Percentiles rank a stretch among this genome's conserved stretches.
phyloP scores from a whole-genome alignment of 2,113 vertebrate species.

The Irena cyanogastra region DNA sequence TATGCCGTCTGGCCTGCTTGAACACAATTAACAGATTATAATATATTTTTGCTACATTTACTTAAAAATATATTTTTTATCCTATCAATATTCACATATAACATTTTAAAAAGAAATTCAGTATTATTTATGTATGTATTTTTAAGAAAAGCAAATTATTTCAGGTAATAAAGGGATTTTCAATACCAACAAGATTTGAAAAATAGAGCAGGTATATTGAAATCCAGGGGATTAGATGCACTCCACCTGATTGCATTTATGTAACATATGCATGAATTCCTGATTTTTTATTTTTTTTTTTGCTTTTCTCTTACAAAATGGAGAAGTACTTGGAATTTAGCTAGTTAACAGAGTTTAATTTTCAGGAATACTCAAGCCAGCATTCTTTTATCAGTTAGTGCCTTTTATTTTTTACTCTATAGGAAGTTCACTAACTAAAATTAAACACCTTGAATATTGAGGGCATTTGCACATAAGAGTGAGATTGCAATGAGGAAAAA shows the following conservation, averaged over 20 bases:
- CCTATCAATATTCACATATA: background rate
- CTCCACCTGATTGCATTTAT: slow-evolving; percentile 38
- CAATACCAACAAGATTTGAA: background rate
- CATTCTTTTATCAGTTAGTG: background rate
- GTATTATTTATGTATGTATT: background rate
- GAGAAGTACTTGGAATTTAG: background rate
- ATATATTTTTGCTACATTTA: background rate
- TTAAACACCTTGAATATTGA: background rate
- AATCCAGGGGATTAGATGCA: background rate
- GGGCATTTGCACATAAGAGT: background rate
- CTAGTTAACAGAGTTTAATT: background rate
- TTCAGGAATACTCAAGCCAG: background rate
- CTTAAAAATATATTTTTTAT: background rate
- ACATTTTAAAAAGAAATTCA: background rate
- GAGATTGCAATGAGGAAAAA: background rate
- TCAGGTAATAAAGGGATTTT: background rate
- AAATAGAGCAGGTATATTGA: slow-evolving; percentile 10
- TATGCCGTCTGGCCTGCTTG: background rate
- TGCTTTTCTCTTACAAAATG: background rate
- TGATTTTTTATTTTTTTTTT: background rate
- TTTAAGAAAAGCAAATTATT: background rate
- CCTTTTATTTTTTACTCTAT: background rate
- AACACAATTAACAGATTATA: background rate
- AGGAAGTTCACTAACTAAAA: background rate
- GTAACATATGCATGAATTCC: slow-evolving; percentile 12